These are phyloP conservation scores for Megalurothrips usitatus DNA, from an alignment of 2,888 invertebrate genomes.

Conservation along the genomic window DNA sequence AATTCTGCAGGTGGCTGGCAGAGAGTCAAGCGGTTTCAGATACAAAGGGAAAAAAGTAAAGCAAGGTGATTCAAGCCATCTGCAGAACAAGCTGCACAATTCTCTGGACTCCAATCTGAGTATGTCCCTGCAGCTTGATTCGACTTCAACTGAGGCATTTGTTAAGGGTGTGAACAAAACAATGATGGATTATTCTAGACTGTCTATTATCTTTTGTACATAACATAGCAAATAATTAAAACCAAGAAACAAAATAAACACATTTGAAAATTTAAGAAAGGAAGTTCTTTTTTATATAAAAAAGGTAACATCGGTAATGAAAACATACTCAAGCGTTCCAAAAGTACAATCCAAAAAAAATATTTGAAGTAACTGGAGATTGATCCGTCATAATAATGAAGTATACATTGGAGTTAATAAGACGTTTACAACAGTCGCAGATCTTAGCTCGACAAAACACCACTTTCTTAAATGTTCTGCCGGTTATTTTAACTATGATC, in stretches of 20 bases:
- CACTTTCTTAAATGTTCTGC: neutral
- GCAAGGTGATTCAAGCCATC: neutral
- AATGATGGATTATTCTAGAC: neutral
- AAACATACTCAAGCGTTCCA: neutral
- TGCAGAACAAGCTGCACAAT: neutral
- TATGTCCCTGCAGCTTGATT: neutral
- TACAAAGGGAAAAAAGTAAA: neutral
- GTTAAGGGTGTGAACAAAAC: neutral
- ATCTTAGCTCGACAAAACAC: neutral
- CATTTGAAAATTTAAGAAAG: neutral
- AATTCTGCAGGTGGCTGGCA: constrained; percentile 1
- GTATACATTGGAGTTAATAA: constrained; percentile 4
- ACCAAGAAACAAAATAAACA: constrained; percentile 11
- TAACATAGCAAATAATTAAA: constrained; percentile 24
- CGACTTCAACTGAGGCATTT: constrained; percentile 19
- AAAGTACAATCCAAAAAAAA: neutral
- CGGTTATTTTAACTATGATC: neutral
- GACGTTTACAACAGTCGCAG: neutral
- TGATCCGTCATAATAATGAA: neutral
- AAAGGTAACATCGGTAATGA: neutral
- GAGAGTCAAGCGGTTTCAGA: neutral
- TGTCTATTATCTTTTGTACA: constrained; percentile 20
- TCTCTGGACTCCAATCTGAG: neutral
- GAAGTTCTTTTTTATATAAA: neutral
- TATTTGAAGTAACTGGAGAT: neutral